phyloP scores from a whole-genome alignment of 2,888 invertebrate species.

The Lasioglossum lativentre region DNA sequence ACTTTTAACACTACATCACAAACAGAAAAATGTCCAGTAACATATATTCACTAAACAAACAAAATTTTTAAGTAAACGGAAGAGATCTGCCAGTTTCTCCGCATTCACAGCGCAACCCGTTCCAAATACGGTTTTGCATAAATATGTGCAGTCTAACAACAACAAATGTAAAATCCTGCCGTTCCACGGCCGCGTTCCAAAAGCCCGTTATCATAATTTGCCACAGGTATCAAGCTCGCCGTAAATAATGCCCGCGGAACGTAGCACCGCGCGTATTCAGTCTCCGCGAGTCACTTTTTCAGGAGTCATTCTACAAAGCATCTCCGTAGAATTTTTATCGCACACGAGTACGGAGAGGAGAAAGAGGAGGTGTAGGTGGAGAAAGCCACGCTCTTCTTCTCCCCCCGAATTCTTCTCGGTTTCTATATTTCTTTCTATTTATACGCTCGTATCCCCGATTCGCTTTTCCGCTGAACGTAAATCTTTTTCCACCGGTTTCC shows the following conservation, averaged over 20 bases:
- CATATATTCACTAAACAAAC: neutral
- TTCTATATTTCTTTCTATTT: neutral
- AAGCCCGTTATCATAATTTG: neutral
- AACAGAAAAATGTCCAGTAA: too few relatives aligned
- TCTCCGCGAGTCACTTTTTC: neutral
- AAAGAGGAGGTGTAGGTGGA: neutral
- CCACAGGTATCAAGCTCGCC: neutral
- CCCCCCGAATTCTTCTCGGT: neutral
- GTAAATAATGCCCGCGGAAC: neutral
- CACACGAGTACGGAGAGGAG: neutral
- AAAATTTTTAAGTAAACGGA: neutral
- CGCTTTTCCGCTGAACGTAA: neutral
- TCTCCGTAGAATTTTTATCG: neutral
- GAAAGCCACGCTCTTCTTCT: neutral
- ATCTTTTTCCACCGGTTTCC: conserved; percentile 7
- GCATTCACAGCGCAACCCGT: neutral
- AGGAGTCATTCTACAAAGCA: neutral
- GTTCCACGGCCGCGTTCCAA: neutral
- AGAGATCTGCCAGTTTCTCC: neutral
- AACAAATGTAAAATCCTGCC: neutral
- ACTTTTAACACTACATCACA: too few relatives aligned
- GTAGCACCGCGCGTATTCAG: neutral
- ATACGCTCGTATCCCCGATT: neutral
- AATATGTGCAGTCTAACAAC: neutral
- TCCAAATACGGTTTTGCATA: neutral